A percentile compares a stretch with the other conserved stretches of the same genome.
Evolutionary conservation across 2,888 invertebrate species (phyloP).

Genomic region (Luperina nickerlii): DNA sequence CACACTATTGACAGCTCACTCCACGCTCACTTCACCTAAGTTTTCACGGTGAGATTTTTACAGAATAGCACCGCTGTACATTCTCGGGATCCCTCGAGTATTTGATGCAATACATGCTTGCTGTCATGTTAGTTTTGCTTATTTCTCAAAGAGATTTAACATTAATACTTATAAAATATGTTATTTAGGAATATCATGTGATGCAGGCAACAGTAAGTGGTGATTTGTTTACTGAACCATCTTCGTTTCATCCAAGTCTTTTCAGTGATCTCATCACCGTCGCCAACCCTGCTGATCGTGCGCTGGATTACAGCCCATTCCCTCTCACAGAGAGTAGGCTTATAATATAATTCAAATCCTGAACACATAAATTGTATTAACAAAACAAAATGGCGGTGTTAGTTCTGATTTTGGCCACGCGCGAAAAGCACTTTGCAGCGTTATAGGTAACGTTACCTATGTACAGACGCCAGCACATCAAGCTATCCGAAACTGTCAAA

Average conservation of each 20-base stretch:
- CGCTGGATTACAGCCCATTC: too few relatives aligned
- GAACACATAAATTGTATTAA: background rate
- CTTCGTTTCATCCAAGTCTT: background rate
- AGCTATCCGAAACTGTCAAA: too few relatives aligned
- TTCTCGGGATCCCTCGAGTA: slow-evolving; percentile 17
- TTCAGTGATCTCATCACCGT: background rate
- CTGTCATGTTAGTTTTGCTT: slow-evolving; percentile 7
- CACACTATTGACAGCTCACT: too few relatives aligned
- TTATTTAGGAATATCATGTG: background rate
- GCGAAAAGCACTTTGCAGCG: background rate
- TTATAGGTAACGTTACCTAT: background rate
- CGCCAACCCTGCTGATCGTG: background rate
- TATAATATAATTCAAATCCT: too few relatives aligned
- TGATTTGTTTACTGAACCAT: background rate
- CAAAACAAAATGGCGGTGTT: background rate
- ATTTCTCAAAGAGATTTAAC: slow-evolving; percentile 27
- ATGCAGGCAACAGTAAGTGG: background rate
- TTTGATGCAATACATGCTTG: slow-evolving; percentile 14
- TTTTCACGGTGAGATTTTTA: too few relatives aligned
- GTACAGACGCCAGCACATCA: too few relatives aligned
- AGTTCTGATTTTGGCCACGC: background rate
- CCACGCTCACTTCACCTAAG: too few relatives aligned
- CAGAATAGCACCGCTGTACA: too few relatives aligned
- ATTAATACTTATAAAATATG: background rate
- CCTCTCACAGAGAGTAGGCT: too few relatives aligned